Conservation (phyloP, 2,797 vertebrate species). For the Gallinago solitaria region DNA sequence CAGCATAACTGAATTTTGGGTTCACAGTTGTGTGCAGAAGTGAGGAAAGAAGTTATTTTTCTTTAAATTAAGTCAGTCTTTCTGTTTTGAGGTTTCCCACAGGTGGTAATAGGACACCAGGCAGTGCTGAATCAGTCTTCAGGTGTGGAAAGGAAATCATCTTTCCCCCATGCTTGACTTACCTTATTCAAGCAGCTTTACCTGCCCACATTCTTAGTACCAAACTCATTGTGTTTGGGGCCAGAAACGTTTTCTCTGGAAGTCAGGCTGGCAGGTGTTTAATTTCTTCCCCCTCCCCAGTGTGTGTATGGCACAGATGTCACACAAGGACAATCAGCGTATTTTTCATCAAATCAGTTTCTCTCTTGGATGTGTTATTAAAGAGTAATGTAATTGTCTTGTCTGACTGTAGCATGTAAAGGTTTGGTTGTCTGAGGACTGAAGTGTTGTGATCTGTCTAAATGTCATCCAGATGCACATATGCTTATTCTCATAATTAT, state of each 20-base stretch:
- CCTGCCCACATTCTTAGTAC: neutral
- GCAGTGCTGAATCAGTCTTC: neutral
- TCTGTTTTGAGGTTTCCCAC: neutral
- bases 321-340: rapidly evolving
- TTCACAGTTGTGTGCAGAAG: neutral
- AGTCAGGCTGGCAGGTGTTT: neutral
- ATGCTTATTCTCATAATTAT: neutral
- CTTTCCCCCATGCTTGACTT: neutral
- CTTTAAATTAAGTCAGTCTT: neutral
- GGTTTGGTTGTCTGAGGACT: neutral
- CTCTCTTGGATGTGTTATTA: neutral
- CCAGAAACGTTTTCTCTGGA: neutral
- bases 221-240: neutral
- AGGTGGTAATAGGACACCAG: neutral
- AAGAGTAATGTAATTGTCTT: neutral
- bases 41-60: neutral
- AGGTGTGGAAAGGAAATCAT: neutral
- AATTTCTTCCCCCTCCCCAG: neutral
- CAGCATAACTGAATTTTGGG: neutral
- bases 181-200: neutral
- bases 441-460: neutral
- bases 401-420: neutral
- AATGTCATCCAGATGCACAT: neutral
- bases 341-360: neutral
- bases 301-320: neutral